Evolutionary conservation across 2,888 invertebrate species (phyloP).

Genomic region (Andrena bucephala): DNA sequence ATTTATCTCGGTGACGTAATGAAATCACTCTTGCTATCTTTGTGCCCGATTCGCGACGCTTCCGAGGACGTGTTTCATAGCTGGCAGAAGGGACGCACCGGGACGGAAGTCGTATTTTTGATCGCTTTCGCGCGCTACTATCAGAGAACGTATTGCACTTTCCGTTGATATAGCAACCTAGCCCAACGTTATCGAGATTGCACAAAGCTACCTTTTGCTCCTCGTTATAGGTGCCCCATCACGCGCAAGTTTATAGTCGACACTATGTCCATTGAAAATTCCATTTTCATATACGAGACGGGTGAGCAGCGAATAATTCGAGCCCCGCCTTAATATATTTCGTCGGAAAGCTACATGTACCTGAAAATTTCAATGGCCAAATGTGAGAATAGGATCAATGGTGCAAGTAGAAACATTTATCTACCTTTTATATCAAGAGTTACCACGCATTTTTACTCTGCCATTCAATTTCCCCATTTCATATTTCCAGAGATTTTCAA

Average conservation of each 20-base stretch:
- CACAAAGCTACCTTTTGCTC: background rate
- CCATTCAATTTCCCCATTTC: too few relatives aligned
- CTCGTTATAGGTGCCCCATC: background rate
- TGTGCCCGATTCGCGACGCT: slow-evolving; percentile 13
- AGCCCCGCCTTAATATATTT: too few relatives aligned
- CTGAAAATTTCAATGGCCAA: too few relatives aligned
- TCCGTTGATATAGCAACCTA: slow-evolving; percentile 31
- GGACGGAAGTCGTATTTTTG: slow-evolving; percentile 58
- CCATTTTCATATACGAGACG: background rate
- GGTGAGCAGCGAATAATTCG: too few relatives aligned
- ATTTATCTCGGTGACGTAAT: slow-evolving; percentile 59
- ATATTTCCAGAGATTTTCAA: too few relatives aligned
- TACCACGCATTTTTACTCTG: too few relatives aligned
- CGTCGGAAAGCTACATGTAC: too few relatives aligned
- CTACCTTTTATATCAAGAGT: too few relatives aligned
- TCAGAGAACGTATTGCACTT: slow-evolving; percentile 47
- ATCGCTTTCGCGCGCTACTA: slow-evolving; percentile 43
- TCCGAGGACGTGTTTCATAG: slow-evolving; percentile 26
- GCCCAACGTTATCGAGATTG: slow-evolving; percentile 25
- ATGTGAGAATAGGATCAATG: too few relatives aligned
- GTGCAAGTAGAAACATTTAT: too few relatives aligned
- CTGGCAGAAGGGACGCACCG: slow-evolving; percentile 14
- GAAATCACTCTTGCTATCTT: slow-evolving; percentile 52
- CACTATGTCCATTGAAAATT: background rate
- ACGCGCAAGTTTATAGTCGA: slow-evolving; percentile 13